Evolutionary conservation across 2,113 vertebrate genomes (phyloP), one percentile per base, ranked within the genome.

Genomic region (Centropus unirufus): DNA sequence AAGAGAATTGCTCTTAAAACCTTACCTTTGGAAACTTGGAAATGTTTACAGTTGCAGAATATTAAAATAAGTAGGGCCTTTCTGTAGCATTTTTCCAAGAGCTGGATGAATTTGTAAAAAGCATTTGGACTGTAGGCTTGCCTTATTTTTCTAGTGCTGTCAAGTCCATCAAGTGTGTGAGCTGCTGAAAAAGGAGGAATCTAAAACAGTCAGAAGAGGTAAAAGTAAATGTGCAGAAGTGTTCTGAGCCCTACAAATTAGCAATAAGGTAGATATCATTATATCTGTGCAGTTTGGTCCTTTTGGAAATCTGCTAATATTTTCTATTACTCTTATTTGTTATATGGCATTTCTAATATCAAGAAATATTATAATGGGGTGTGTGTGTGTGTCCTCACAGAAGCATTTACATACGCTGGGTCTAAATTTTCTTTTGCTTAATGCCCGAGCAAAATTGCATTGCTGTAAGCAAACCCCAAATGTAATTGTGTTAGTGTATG

Each of bases 341-440:
- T 83, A 27, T 24, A 52, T 64, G 69, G 22, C 83, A 62, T 79
- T 96, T 96, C 54, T 94, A 83, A 87, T 93, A 76, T 19, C 84
- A 64, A 39, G 40, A 93, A 93, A 69, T 89, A 61, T 12, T 83
- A 34, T 69, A 72, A 75, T 70, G 36, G 36, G 36, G 36, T 8
- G 36, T 8, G 39, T 44, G 23, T 17, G 26, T 22, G 32, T 26
- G 36, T 78, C 51, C 54, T 84, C 58, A 75, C 23, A 70, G 72
- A 94, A 90, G 19, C 52, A 78, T 90, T 95, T 94, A 49, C 34
- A 39, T 47, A 18, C 40, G 34, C 67, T 88, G 79, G 23, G 42
- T 85, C 82, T 90, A 67, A 90, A 94, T 94, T 96, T 94, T 87
- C 68, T 70, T 85, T 77, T 77, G 46, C 52, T 59, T 96, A 93